Conservation (phyloP, 2,888 invertebrate species). For the Panopea generosa region DNA sequence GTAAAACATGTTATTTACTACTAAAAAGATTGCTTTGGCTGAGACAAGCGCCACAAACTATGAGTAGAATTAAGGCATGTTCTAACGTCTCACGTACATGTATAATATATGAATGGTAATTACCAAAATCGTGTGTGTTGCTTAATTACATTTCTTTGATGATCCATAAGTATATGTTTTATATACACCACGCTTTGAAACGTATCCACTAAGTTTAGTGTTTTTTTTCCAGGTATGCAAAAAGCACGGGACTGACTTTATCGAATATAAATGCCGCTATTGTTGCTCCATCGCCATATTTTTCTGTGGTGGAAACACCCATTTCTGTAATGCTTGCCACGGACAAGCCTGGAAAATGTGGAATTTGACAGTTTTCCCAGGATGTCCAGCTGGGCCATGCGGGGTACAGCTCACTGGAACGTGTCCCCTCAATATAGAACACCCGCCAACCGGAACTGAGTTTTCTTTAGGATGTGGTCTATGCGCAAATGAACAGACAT, state of each 20-base stretch:
- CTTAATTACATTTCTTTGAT: background rate
- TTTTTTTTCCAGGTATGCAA: constrained; percentile 90
- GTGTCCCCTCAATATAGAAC: constrained; percentile 49
- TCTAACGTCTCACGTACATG: background rate
- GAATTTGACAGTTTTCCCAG: constrained; percentile 93
- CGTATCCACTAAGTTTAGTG: background rate
- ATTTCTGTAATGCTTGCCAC: constrained; percentile 98
- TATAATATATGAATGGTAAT: background rate
- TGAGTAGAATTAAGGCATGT: too few relatives aligned
- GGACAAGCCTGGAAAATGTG: constrained; percentile 98
- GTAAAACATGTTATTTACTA: too few relatives aligned
- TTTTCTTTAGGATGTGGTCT: constrained; percentile 55
- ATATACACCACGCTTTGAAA: too few relatives aligned
- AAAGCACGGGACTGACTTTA: constrained; percentile 97
- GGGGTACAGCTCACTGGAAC: constrained; percentile 40
- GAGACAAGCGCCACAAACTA: too few relatives aligned
- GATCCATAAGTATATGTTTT: background rate
- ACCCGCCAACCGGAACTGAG: constrained; percentile 55
- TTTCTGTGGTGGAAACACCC: constrained; percentile 99
- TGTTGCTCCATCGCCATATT: constrained; percentile 99
- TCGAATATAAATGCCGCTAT: constrained; percentile 99
- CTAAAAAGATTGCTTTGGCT: too few relatives aligned
- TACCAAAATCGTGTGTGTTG: background rate
- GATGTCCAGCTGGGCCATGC: constrained; percentile 93
- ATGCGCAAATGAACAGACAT: constrained; percentile 48